Base-by-base conservation (phyloP, 1,140 invertebrate species). In the Orius laevigatus region DNA sequence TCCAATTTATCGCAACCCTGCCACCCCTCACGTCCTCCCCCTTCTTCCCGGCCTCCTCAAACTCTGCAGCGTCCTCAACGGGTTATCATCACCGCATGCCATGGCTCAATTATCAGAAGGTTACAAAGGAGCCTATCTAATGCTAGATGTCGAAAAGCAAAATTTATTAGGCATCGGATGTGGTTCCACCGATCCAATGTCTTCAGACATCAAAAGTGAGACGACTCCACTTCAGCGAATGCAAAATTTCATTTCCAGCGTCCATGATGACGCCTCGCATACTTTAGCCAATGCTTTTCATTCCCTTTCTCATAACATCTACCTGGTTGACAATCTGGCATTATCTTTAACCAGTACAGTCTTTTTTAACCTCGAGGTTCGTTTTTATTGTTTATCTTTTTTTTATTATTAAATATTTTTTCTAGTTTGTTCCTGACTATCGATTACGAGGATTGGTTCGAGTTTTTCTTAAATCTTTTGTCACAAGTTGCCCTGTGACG, bases 401-500 rank as follows among this genome's bases (percentile, higher is more conserved):
- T 39, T 20, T 39, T 52, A 48, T 50, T 53, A n/a, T 49, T 46
- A 0, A 40, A 42, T 53, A n/a, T 25, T 25, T 25, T 25, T 25
- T 55, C 4, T 48, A 76, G 65, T 64, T 67, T 44, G 73, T 91
- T 58, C 86, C 88, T n/a, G 86, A 91, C 64, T 81, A 84, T 64
- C 74, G 84, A 64, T 61, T 91, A 52, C 69, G 86, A 39, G 77
- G 81, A 0, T 76, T 92, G 41, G 79, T 91, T 52, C 75, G 84
- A 8, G 76, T 81, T 9, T 90, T 89, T 61, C 67, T 91, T 53
- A 86, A 85, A 58, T 81, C 84, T 4, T 89, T 89, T 58, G 76
- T 91, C 55, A 78, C 77, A 58, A 81, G 77, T 15, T 93, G 88
- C 63, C 85, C 86, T 39, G 75, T 79, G 41, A 73, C 77, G 43